Evolutionary conservation across 2,113 vertebrate species (phyloP), one percentile per base, ranked within the genome.

Genomic region (Channa argus): DNA sequence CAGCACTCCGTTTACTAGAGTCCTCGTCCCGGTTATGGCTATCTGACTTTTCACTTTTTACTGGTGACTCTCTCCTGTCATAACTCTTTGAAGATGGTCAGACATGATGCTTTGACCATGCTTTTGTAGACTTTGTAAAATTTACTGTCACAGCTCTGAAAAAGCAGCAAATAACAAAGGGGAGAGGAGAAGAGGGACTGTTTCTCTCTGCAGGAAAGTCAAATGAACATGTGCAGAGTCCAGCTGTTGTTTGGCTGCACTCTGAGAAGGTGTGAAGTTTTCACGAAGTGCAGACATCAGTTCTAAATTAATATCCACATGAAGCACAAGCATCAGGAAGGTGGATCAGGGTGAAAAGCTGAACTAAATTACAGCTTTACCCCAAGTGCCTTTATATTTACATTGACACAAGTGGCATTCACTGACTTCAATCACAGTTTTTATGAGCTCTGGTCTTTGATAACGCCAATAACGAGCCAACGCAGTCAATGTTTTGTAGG

Each of bases 1-100:
- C 75, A 14, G 45, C 7, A 24, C 74, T 81, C 34, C 36, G 24
- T 90, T 89, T 88, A 86, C 86, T 78, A 63, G 71, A 69, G 77
- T 76, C 76, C 83, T 65, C 8, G 13, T 78, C 66, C 83, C 66
- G 14, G 74, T 86, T 78, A 79, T 81, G 77, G 77, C 84, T 46
- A 72, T 85, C 80, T 78, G 74, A 79, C 78, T 67, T 69, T 74
- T 69, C 24, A 8, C 52, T 70, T 86, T 70, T 85, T 72, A 86
- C 81, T 54, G 33, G 76, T 54, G 74, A 79, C 80, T 74, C 62
- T 54, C 56, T 74, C 66, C 84, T 54, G 77, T 82, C 78, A 78
- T 74, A 71, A 67, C 73, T 87, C 84, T 87, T 79, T 88, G 58
- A 86, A 81, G 69, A 70, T 11, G 6, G 14, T 47, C 59, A 56